These are phyloP conservation scores for Anhinga rufa DNA, from an alignment of 2,113 vertebrate genomes.

Conservation along the genomic window DNA sequence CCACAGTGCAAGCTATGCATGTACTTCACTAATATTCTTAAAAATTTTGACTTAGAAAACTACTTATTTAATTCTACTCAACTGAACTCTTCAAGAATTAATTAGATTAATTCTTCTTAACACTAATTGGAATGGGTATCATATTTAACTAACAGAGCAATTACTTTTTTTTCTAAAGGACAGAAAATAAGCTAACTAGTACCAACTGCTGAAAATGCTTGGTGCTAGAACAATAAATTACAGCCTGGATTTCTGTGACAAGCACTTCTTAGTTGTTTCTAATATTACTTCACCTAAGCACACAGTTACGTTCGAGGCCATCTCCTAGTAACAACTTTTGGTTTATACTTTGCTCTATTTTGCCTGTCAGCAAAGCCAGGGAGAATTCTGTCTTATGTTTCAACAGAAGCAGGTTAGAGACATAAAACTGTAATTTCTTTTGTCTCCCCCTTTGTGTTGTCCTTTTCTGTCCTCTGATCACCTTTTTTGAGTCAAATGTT, in stretches of 20 bases:
- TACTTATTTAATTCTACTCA: neutral
- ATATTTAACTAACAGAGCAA: neutral
- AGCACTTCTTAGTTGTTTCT: neutral
- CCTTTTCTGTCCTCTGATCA: neutral
- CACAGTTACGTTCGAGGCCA: neutral
- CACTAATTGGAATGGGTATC: neutral
- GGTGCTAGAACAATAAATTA: neutral
- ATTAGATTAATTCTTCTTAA: conserved; percentile 2
- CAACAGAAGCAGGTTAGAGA: neutral
- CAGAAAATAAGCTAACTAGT: neutral
- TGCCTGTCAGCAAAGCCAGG: neutral
- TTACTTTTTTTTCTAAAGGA: neutral
- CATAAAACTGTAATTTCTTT: neutral
- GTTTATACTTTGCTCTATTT: neutral
- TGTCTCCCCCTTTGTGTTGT: neutral
- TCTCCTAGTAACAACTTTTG: neutral
- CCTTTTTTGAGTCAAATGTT: neutral
- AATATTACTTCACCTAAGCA: neutral
- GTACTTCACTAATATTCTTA: neutral
- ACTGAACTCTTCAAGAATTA: neutral
- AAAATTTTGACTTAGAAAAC: neutral
- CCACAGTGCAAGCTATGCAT: too few relatives aligned
- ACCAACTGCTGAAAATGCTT: neutral
- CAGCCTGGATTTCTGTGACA: neutral
- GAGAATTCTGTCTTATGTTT: neutral